Evolutionary conservation across 1,140 invertebrate species (phyloP).

Genomic region (Drosophila lacertosa): DNA sequence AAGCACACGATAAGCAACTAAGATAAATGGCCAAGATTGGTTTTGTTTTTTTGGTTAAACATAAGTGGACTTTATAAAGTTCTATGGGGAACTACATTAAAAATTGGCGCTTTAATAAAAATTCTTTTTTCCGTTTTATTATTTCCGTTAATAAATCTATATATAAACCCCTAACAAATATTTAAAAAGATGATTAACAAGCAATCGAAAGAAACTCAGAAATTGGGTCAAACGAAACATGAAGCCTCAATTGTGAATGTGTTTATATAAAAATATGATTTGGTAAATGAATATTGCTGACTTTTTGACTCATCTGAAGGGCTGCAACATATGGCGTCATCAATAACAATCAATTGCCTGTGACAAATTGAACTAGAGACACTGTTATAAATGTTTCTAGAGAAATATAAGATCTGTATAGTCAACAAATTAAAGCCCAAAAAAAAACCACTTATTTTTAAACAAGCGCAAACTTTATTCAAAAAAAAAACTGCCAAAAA

Average conservation of each 20-base stretch:
- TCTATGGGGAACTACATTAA: background rate
- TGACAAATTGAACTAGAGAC: conserved; percentile 68
- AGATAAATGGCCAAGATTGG: background rate
- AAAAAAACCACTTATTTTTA: conserved; percentile 27
- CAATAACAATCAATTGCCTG: conserved; percentile 79
- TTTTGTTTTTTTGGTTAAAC: no score
- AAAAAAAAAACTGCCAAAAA: conserved; percentile 38
- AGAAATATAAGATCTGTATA: background rate
- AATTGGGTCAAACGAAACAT: conserved; percentile 63
- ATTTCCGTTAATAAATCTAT: conserved; percentile 8
- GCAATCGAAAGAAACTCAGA: conserved; percentile 28
- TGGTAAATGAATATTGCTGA: conserved; percentile 16
- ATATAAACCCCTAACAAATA: background rate
- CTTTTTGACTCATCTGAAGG: conserved; percentile 47
- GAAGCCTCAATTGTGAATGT: conserved; percentile 46
- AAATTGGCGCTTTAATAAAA: background rate
- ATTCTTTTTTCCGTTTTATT: background rate
- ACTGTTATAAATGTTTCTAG: background rate
- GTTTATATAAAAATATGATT: conserved; percentile 1
- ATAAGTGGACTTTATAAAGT: background rate
- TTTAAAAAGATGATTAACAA: conserved; percentile 49
- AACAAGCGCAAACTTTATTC: conserved; percentile 30
- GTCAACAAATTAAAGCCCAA: background rate
- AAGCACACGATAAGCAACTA: background rate
- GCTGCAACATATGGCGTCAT: conserved; percentile 57